Evolutionary conservation across 2,797 vertebrate genomes (phyloP).

Genomic region (Brachyalestes nurse): DNA sequence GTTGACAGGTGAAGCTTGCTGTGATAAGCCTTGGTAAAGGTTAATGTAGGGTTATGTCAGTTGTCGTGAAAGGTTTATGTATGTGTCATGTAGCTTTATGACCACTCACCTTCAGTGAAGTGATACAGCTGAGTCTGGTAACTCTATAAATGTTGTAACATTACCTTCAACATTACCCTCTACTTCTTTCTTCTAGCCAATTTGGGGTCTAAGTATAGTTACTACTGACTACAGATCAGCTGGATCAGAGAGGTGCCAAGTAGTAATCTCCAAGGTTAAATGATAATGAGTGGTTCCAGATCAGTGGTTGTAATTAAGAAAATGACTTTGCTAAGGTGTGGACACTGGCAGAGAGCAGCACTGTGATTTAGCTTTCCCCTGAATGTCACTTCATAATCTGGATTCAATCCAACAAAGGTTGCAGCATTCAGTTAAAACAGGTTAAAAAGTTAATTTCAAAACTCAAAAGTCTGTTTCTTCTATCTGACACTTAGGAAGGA

Average conservation of each 20-base stretch:
- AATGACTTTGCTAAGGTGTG: background rate
- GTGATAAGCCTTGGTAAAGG: too few relatives aligned
- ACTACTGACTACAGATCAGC: background rate
- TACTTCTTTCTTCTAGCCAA: background rate
- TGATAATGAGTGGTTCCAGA: background rate
- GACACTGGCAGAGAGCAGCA: conserved; percentile 26
- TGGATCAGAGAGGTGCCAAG: background rate
- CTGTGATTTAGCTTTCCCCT: conserved; percentile 26
- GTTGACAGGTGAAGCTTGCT: too few relatives aligned
- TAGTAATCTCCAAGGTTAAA: background rate
- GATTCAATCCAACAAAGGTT: conserved; percentile 52
- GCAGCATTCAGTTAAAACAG: conserved; percentile 19
- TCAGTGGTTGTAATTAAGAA: background rate
- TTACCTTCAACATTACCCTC: too few relatives aligned
- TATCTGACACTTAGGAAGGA: too few relatives aligned
- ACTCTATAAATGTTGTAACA: background rate
- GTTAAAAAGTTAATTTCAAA: background rate
- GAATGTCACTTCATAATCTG: conserved; percentile 42
- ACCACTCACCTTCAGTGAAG: too few relatives aligned
- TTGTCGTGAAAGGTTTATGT: too few relatives aligned
- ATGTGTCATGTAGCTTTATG: too few relatives aligned
- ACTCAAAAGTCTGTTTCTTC: background rate
- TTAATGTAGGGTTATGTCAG: too few relatives aligned
- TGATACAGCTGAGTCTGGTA: too few relatives aligned
- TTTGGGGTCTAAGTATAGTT: background rate